A percentile compares a stretch with the other conserved stretches of the same genome.
phyloP scores from a whole-genome alignment of 2,797 vertebrate species.

The Rhinatrema bivittatum region DNA sequence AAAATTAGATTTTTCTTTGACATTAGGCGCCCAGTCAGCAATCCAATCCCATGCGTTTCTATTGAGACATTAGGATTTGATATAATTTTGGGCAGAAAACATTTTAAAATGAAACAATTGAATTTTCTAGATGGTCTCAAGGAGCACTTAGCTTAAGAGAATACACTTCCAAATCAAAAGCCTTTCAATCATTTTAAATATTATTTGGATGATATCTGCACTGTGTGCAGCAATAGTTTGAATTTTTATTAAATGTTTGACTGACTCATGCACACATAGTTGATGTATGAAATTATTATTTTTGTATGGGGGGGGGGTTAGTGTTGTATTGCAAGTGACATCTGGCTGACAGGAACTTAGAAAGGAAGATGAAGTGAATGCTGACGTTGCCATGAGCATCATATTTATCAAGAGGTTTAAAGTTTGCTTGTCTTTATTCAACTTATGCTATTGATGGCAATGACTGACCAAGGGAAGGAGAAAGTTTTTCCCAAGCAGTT shows the following conservation, averaged over 20 bases:
- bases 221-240: constrained; percentile 73
- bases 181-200: constrained; percentile 98
- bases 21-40: constrained; percentile 88
- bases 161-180: constrained; percentile 99
- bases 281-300: constrained; percentile 88
- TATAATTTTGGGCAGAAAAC: constrained; percentile 97
- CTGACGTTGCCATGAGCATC: constrained; percentile 53
- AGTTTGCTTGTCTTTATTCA: constrained; percentile 56
- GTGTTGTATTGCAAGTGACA: constrained; percentile 74
- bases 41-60: constrained; percentile 96
- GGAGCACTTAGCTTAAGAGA: constrained; percentile 99
- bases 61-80: constrained; percentile 96
- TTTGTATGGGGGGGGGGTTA: constrained; percentile 68
- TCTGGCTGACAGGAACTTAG: constrained; percentile 68
- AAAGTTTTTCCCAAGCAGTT: neutral
- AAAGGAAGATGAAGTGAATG: constrained; percentile 59
- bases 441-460: constrained; percentile 29
- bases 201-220: constrained; percentile 87
- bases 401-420: constrained; percentile 64
- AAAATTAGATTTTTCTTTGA: constrained; percentile 98
- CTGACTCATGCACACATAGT: constrained; percentile 68
- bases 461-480: constrained; percentile 25
- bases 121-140: constrained; percentile 95
- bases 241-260: constrained; percentile 85
- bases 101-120: constrained; percentile 96